Conservation (phyloP, 2,888 invertebrate genomes). For the Nomada hirtipes region DNA sequence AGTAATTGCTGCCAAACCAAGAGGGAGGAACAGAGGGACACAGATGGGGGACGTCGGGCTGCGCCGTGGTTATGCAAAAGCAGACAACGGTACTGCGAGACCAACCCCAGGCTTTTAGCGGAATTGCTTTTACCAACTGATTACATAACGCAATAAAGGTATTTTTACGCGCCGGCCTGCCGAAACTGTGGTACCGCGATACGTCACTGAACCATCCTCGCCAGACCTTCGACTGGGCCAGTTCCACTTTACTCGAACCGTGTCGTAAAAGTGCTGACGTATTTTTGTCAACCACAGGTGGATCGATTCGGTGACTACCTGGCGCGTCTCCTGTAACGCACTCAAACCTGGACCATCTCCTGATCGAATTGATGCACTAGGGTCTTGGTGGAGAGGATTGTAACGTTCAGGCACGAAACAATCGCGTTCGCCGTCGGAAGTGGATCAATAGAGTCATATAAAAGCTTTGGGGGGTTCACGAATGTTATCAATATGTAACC, state of each 20-base stretch:
- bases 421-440: conserved; percentile 24
- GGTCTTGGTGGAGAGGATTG: conserved; percentile 9
- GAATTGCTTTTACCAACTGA: conserved; percentile 74
- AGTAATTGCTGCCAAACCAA: conserved; percentile 64
- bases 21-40: not conserved
- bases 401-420: conserved; percentile 30
- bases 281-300: not conserved
- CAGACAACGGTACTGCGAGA: conserved; percentile 44
- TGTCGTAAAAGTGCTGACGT: not conserved
- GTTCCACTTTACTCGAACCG: not conserved
- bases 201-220: conserved; percentile 52
- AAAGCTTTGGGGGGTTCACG: conserved; percentile 68
- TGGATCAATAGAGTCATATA: conserved; percentile 29
- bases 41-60: conserved; percentile 21
- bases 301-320: not conserved
- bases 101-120: conserved; percentile 69
- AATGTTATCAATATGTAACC: conserved; percentile 82
- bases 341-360: not conserved
- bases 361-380: conserved; percentile 4
- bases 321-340: not conserved
- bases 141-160: conserved; percentile 72
- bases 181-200: conserved; percentile 53
- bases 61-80: conserved; percentile 71
- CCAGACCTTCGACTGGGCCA: not conserved
- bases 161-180: conserved; percentile 62